Conservation (phyloP, 2,113 vertebrate genomes). For the Callithrix jacchus region DNA sequence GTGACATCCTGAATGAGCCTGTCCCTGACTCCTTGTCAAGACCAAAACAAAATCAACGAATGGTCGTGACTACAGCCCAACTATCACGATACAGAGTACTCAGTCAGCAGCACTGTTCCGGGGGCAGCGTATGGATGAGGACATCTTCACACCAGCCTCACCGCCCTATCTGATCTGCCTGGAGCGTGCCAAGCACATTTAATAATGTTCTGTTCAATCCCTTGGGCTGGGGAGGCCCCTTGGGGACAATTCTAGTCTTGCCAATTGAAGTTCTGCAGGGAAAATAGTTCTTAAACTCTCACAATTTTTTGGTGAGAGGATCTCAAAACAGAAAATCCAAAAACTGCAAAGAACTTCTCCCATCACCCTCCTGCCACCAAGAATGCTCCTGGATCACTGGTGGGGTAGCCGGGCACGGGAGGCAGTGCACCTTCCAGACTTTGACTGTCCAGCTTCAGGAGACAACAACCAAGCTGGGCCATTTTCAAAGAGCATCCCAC, state of each 20-base stretch:
- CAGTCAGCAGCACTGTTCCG: not conserved
- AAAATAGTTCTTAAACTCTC: not conserved
- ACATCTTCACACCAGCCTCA: not conserved
- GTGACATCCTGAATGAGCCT: not conserved
- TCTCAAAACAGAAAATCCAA: not conserved
- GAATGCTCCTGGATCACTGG: not conserved
- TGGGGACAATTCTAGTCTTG: not conserved
- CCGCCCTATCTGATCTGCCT: not conserved
- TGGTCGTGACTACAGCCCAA: not conserved
- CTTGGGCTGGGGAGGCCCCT: not conserved
- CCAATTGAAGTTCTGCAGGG: not conserved
- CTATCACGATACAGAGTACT: not conserved
- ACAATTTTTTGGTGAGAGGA: not conserved
- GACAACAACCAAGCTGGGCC: not conserved
- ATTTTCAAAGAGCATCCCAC: not conserved
- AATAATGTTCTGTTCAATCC: not conserved
- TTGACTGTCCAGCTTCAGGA: not conserved
- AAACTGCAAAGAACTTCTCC: not conserved
- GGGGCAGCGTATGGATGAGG: not conserved
- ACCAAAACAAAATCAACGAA: not conserved
- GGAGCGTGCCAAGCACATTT: not conserved
- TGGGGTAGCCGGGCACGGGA: not conserved
- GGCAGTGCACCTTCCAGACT: not conserved
- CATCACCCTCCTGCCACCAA: not conserved
- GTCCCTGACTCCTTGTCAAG: conserved; percentile 22